Evolutionary conservation across 1,140 invertebrate species (phyloP).

Genomic region (Drosophila equinoxialis): DNA sequence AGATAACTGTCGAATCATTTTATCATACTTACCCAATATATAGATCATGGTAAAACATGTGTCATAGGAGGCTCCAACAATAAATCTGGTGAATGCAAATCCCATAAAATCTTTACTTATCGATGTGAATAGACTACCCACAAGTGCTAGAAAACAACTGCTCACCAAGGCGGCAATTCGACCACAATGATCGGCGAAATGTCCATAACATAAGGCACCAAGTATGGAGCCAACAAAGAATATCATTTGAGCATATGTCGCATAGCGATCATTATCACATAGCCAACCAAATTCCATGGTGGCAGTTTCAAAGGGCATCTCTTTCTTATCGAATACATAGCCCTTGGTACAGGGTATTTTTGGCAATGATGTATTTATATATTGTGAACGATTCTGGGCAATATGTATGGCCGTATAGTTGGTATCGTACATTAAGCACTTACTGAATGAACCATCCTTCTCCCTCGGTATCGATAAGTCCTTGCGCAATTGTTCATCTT

Average conservation of each 20-base stretch:
- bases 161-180: constrained; percentile 91
- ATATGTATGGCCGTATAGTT: constrained; percentile 86
- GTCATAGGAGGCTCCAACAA: constrained; percentile 92
- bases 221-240: constrained; percentile 93
- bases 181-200: constrained; percentile 91
- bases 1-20: background rate
- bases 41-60: constrained; percentile 96
- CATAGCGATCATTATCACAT: constrained; percentile 88
- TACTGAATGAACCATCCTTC: constrained; percentile 84
- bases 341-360: constrained; percentile 85
- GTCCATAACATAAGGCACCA: constrained; percentile 91
- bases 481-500: constrained; percentile 38
- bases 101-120: constrained; percentile 87
- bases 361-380: constrained; percentile 86
- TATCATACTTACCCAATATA: constrained; percentile 88
- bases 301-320: constrained; percentile 89
- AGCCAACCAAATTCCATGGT: constrained; percentile 92
- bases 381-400: constrained; percentile 81
- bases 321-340: constrained; percentile 88
- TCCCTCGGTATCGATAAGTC: constrained; percentile 86
- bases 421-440: constrained; percentile 88
- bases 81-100: constrained; percentile 89
- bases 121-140: constrained; percentile 89
- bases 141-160: constrained; percentile 89
- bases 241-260: constrained; percentile 89